Conservation (phyloP, 1,140 invertebrate genomes). For the Anastatus disparis region DNA sequence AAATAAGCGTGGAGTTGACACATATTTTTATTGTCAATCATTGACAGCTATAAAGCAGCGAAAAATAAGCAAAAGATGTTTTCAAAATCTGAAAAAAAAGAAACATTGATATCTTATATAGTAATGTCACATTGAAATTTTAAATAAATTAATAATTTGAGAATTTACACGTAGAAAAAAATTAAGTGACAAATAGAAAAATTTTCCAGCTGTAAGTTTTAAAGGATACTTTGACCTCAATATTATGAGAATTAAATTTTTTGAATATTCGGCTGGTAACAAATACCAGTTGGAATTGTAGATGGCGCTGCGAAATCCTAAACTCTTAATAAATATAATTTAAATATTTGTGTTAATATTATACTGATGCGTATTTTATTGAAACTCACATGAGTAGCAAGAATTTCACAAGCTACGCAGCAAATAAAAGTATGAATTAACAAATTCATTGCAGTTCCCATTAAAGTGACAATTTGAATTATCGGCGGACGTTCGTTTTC, state of each 20-base stretch:
- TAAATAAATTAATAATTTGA: too few relatives aligned
- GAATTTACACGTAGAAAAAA: too few relatives aligned
- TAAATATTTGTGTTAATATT: not conserved
- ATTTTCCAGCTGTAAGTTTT: not conserved
- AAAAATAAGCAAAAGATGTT: too few relatives aligned
- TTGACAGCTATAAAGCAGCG: too few relatives aligned
- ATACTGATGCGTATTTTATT: not conserved
- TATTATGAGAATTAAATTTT: not conserved
- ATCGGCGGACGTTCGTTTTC: not conserved
- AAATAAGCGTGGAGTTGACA: too few relatives aligned
- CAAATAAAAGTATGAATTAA: constrained; percentile 9
- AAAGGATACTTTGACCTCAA: not conserved
- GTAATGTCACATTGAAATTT: too few relatives aligned
- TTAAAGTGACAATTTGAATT: not conserved
- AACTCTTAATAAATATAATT: not conserved
- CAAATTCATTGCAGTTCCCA: constrained; percentile 1
- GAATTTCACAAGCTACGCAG: constrained; percentile 9
- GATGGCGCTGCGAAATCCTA: not conserved
- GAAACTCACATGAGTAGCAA: not conserved
- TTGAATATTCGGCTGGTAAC: not conserved
- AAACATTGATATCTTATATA: too few relatives aligned
- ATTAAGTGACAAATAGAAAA: too few relatives aligned
- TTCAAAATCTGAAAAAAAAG: too few relatives aligned
- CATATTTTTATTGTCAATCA: too few relatives aligned
- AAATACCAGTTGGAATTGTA: constrained; percentile 2